Conservation (phyloP, 2,888 invertebrate species). For the Sphaerophoria taeniata region DNA sequence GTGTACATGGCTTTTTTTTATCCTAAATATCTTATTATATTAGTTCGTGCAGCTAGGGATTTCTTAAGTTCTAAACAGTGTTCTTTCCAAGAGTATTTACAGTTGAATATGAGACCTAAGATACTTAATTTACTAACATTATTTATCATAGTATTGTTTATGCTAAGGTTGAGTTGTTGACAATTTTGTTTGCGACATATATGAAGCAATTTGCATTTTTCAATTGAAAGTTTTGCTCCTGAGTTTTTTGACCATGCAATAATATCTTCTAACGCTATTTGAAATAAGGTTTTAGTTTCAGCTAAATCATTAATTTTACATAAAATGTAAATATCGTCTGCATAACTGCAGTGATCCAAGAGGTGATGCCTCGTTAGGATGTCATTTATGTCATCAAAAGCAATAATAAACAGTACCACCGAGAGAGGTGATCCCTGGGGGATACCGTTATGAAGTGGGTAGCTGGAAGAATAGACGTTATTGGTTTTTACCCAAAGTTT, state of each 20-base stretch:
- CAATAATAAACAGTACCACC: constrained; percentile 12
- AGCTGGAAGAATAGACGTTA: not conserved
- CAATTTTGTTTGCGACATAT: constrained; percentile 5
- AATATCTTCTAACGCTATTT: not conserved
- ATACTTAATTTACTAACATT: not conserved
- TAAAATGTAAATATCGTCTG: not conserved
- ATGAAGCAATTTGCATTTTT: not conserved
- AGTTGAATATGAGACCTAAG: not conserved
- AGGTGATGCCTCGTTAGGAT: not conserved
- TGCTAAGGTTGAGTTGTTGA: not conserved
- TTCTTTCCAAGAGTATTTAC: not conserved
- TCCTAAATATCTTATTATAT: too few relatives aligned
- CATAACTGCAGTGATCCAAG: not conserved
- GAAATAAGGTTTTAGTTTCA: not conserved
- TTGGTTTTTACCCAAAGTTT: constrained; percentile 7
- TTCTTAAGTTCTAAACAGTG: not conserved
- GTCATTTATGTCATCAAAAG: constrained; percentile 7
- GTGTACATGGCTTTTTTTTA: too few relatives aligned
- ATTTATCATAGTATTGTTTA: not conserved
- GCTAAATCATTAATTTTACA: not conserved
- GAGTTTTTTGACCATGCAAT: not conserved
- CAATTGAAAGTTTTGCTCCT: not conserved
- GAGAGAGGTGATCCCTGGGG: not conserved
- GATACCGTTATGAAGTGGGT: constrained; percentile 9
- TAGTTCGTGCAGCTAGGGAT: too few relatives aligned